Evolutionary conservation across 1,140 invertebrate genomes (phyloP), one percentile per base, ranked within the genome.

Genomic region (Zaprionus ornatus): DNA sequence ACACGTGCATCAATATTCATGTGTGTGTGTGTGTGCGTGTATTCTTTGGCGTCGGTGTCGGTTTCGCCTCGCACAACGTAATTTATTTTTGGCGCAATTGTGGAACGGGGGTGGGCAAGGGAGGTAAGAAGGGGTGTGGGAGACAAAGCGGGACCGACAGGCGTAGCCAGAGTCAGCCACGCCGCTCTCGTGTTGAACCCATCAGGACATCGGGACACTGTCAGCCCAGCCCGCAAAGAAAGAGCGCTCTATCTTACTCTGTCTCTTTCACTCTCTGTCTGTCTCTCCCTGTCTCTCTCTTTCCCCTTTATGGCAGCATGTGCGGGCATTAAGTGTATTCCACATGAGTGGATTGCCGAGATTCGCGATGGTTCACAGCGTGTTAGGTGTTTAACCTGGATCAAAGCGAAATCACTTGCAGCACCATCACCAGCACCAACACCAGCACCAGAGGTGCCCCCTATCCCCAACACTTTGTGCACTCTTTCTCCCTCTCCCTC

Each of bases 11-110:
- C 12, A 19, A 15, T 13, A 17, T 37, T 12, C n/a, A 13, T 74
- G 10, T 45, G 19, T 23, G 23, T 66, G 59, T 54, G 27, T 10
- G 23, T n/a, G 42, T 19, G 42, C n/a, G 25, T 54, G 21, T 68
- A 52, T 37, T 25, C 4, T 40, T 25, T 32, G 56, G 45, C 55
- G 48, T 27, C 48, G 63, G 63, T 55, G 62, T 69, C 55, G 64
- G 66, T 80, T 73, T 65, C 69, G 54, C 74, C 60, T 61, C 45
- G 63, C 55, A 79, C 74, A 77, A 71, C 62, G 76, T 77, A 79
- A 82, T 79, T 82, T 82, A 82, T 82, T 82, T 82, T 79, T 79
- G 79, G 77, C 73, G 68, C 77, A 81, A 76, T 81, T 81, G 73
- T 23, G 61, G 65, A 57, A 66, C 56, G 37, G 21, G 17, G 50